phyloP scores from a whole-genome alignment of 35 echinoderm and acorn worm species.

The Anneissia japonica region DNA sequence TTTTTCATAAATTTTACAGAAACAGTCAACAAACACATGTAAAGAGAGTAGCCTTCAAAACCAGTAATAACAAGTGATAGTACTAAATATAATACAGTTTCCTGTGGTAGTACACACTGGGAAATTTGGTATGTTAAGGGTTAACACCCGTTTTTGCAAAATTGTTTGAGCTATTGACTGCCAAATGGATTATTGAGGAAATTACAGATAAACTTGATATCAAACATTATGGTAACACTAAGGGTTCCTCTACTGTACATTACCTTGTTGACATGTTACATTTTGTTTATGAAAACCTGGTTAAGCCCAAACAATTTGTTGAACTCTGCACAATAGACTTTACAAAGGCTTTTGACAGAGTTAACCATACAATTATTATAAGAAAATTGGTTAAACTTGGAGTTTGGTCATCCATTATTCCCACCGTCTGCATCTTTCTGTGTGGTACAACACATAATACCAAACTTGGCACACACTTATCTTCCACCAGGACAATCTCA shows the following conservation, averaged over 20 bases:
- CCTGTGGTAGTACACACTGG: too few relatives aligned
- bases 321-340: slow-evolving; percentile 28
- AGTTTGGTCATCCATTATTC: slow-evolving; percentile 1
- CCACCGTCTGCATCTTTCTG: slow-evolving; percentile 32
- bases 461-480: not conserved
- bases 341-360: slow-evolving; percentile 29
- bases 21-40: too few relatives aligned
- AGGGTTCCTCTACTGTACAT: slow-evolving; percentile 14
- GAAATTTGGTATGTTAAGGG: too few relatives aligned
- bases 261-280: slow-evolving; percentile 49
- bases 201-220: slow-evolving; percentile 5
- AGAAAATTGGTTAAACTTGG: slow-evolving; percentile 12
- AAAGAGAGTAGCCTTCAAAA: too few relatives aligned
- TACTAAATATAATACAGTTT: too few relatives aligned
- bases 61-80: too few relatives aligned
- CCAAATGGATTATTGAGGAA: slow-evolving; percentile 10
- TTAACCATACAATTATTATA: slow-evolving; percentile 24
- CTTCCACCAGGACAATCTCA: slow-evolving; percentile 4
- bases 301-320: slow-evolving; percentile 5
- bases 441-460: not conserved
- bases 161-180: not conserved
- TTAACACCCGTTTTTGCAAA: slow-evolving; percentile 13
- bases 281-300: slow-evolving; percentile 13
- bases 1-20: too few relatives aligned
- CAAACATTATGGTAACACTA: slow-evolving; percentile 27